A percentile compares a stretch with the other conserved stretches of the same genome.
phyloP scores from a whole-genome alignment of 2,888 invertebrate species.

The Scelioninae gen. 1 region DNA sequence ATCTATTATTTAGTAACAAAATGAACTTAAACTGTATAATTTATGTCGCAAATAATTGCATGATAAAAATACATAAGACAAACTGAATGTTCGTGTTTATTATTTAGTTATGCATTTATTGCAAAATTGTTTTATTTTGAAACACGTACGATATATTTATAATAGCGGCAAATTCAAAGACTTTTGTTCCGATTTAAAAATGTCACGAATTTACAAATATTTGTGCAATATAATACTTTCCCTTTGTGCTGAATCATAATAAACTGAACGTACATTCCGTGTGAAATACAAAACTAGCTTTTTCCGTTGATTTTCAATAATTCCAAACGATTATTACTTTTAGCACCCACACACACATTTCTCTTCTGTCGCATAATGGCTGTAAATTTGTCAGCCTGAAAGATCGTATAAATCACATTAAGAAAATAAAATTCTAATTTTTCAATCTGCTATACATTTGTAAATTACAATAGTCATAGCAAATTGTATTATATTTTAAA shows the following conservation, averaged over 20 bases:
- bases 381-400: neutral
- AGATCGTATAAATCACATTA: neutral
- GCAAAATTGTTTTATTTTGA: no score
- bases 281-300: constrained; percentile 2
- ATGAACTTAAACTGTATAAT: no score
- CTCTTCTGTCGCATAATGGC: neutral
- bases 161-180: no score
- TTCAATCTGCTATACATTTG: no score
- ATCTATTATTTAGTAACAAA: no score
- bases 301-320: constrained; percentile 6
- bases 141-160: no score
- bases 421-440: no score
- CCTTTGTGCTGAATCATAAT: neutral
- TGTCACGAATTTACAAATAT: constrained; percentile 6
- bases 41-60: no score
- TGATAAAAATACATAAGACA: no score
- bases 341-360: neutral
- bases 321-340: neutral
- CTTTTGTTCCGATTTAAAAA: neutral
- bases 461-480: no score
- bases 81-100: no score
- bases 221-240: neutral
- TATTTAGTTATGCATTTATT: no score
- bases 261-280: neutral
- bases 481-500: neutral